Evolutionary conservation across 2,113 vertebrate species (phyloP).

Genomic region (Albula glossodonta): DNA sequence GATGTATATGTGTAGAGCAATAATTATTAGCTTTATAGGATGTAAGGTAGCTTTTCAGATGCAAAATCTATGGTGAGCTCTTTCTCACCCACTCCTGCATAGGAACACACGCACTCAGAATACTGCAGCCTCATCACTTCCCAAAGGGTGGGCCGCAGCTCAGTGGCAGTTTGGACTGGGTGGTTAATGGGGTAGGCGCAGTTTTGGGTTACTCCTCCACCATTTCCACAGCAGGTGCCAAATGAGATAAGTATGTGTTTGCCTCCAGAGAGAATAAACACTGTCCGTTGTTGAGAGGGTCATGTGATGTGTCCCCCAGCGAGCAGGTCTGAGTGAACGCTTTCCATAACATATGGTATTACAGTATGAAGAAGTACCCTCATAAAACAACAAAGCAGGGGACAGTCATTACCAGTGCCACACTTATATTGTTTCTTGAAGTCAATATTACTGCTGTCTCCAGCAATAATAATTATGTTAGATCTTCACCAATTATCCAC

Average conservation of each 20-base stretch:
- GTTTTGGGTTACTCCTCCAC: conserved; percentile 14
- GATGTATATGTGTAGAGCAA: too few species aligned
- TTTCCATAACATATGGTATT: neutral
- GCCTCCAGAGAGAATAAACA: neutral
- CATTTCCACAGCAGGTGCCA: conserved; percentile 27
- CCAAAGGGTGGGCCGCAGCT: neutral
- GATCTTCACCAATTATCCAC: neutral
- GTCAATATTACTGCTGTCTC: neutral
- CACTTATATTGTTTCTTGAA: neutral
- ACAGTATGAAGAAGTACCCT: neutral
- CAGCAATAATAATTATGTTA: neutral
- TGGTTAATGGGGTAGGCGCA: conserved; percentile 35
- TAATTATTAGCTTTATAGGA: too few species aligned
- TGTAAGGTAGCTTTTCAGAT: too few species aligned
- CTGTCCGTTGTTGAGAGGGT: neutral
- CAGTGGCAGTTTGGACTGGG: conserved; percentile 22
- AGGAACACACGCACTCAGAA: neutral
- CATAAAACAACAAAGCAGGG: neutral
- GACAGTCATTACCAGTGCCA: neutral
- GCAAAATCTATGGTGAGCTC: too few species aligned
- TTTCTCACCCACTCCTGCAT: neutral
- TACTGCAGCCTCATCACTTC: neutral
- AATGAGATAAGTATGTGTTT: conserved; percentile 29
- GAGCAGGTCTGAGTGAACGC: neutral
- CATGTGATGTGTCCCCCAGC: neutral